Evolutionary conservation across 2,797 vertebrate genomes (phyloP).

Genomic region (Hafferia zeledoni): DNA sequence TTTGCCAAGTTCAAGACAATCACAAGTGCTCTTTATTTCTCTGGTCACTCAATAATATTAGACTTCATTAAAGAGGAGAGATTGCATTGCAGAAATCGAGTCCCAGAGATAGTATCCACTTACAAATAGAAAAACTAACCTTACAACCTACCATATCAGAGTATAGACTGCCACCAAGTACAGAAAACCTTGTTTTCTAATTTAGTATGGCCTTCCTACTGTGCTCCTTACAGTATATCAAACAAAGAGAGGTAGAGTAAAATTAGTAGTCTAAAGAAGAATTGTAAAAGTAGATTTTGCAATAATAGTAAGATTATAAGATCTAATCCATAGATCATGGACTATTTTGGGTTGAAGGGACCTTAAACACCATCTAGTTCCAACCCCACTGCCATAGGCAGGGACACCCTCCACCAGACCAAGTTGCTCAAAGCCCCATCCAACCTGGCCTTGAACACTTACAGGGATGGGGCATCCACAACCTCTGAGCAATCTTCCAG

Average conservation of each 20-base stretch:
- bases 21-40: slow-evolving; percentile 43
- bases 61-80: slow-evolving; percentile 11
- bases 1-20: slow-evolving; percentile 38
- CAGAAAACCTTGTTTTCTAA: not conserved
- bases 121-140: not conserved
- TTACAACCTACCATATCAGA: not conserved
- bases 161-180: not conserved
- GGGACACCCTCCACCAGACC: not conserved
- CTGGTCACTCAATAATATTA: slow-evolving; percentile 37
- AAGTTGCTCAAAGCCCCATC: not conserved
- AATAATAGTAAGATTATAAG: not conserved
- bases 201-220: not conserved
- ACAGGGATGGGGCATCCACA: not conserved
- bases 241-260: not conserved
- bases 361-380: not conserved
- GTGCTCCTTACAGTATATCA: not conserved
- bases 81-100: slow-evolving; percentile 8
- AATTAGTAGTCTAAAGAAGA: not conserved
- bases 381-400: not conserved
- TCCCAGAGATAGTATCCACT: not conserved
- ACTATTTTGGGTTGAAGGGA: not conserved
- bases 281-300: not conserved
- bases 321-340: not conserved
- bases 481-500: not conserved
- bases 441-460: not conserved